These are phyloP conservation scores for Illadopsis cleaveri DNA, from an alignment of 2,113 vertebrate genomes.

Conservation along the genomic window DNA sequence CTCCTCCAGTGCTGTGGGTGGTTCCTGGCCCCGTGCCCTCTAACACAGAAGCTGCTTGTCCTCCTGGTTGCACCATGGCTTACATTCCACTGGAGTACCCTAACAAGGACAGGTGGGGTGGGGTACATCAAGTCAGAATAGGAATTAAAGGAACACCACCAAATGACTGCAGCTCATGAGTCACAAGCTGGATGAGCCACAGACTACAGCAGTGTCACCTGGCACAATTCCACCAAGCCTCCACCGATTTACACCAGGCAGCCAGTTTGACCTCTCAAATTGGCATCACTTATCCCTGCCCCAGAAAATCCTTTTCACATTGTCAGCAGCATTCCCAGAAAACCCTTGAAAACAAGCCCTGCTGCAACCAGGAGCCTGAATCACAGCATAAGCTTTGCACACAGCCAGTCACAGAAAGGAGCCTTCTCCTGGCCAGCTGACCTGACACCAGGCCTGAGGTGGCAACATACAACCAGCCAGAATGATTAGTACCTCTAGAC, in stretches of 20 bases:
- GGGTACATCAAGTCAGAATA: not conserved
- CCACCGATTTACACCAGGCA: not conserved
- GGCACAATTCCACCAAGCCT: not conserved
- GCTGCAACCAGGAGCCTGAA: not conserved
- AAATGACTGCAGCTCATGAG: not conserved
- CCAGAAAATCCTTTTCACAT: not conserved
- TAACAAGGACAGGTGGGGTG: not conserved
- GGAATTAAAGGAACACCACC: not conserved
- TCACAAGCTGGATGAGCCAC: not conserved
- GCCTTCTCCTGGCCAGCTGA: not conserved
- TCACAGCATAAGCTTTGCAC: not conserved
- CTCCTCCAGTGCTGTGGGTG: not conserved
- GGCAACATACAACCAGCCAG: not conserved
- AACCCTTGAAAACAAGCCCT: not conserved
- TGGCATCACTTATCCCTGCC: not conserved
- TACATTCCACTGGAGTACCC: not conserved
- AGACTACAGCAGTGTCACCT: not conserved
- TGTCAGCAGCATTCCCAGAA: not conserved
- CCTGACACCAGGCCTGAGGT: not conserved
- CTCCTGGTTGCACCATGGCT: not conserved
- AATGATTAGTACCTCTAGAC: accelerated
- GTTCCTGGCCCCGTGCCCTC: not conserved
- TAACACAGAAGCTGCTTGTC: not conserved
- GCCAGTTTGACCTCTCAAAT: not conserved
- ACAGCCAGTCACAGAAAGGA: not conserved